phyloP scores from a whole-genome alignment of 2,888 invertebrate genomes.

The Alviniconcha strummeri region DNA sequence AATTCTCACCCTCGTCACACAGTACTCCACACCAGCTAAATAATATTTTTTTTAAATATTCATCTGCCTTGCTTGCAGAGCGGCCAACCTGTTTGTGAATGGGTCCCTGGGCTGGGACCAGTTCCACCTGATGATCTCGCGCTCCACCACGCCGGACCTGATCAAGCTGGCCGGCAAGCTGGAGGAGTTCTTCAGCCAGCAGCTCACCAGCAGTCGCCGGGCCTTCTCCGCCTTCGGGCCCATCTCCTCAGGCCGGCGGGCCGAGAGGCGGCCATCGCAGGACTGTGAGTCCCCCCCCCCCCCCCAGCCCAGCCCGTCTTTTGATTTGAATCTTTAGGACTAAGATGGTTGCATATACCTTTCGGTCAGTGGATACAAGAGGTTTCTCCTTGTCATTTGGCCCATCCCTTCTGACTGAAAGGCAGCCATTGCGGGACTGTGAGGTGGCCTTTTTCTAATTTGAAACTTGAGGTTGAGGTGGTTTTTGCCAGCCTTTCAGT shows the following conservation, averaged over 20 bases:
- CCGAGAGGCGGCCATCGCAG: slow-evolving; percentile 45
- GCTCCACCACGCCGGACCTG: slow-evolving; percentile 96
- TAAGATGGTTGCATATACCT: too few relatives aligned
- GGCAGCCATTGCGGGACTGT: too few relatives aligned
- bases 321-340: neutral
- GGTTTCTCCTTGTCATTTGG: too few relatives aligned
- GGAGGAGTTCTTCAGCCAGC: slow-evolving; percentile 98
- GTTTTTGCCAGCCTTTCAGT: too few relatives aligned
- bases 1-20: too few relatives aligned
- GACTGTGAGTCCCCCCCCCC: slow-evolving; percentile 30
- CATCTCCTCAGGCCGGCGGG: slow-evolving; percentile 59
- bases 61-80: slow-evolving; percentile 73
- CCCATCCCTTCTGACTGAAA: too few relatives aligned
- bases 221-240: slow-evolving; percentile 85
- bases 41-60: too few relatives aligned
- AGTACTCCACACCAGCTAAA: too few relatives aligned
- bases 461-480: too few relatives aligned
- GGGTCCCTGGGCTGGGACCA: slow-evolving; percentile 95
- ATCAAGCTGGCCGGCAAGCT: slow-evolving; percentile 97
- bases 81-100: slow-evolving; percentile 92
- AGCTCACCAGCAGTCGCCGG: slow-evolving; percentile 95
- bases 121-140: slow-evolving; percentile 95
- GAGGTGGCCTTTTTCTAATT: too few relatives aligned
- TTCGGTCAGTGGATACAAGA: too few relatives aligned
- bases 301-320: neutral